A percentile compares a stretch with the other conserved stretches of the same genome.
Conservation (phyloP, 2,888 invertebrate species). For the Melitaea athalia region DNA sequence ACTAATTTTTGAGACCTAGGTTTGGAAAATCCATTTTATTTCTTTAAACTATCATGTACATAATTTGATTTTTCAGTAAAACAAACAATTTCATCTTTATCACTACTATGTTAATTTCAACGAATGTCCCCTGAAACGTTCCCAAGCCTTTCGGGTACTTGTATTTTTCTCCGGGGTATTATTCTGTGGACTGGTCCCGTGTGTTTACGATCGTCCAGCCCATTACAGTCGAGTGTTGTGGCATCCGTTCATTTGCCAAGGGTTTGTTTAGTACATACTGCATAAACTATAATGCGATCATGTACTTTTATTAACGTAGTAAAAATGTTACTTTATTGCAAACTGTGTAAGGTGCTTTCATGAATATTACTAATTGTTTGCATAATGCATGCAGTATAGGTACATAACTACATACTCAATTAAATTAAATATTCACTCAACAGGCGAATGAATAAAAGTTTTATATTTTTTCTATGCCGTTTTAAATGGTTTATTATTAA, state of each 20-base stretch:
- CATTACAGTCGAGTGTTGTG: slow-evolving; percentile 31
- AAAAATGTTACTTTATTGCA: slow-evolving; percentile 11
- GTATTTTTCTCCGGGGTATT: slow-evolving; percentile 28
- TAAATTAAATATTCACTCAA: not conserved
- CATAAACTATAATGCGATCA: slow-evolving; percentile 6
- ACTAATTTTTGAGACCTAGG: too few species aligned
- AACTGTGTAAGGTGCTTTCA: not conserved
- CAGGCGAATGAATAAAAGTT: not conserved
- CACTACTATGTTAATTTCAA: slow-evolving; percentile 4
- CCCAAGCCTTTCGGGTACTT: slow-evolving; percentile 16
- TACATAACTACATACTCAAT: too few species aligned
- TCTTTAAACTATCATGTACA: too few species aligned
- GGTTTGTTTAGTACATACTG: slow-evolving; percentile 30
- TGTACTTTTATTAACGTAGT: slow-evolving; percentile 2
- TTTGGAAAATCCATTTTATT: too few species aligned
- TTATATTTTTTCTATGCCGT: not conserved
- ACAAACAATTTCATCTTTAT: not conserved
- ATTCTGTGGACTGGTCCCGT: slow-evolving; percentile 26
- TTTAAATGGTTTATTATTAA: not conserved
- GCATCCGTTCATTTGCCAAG: slow-evolving; percentile 39
- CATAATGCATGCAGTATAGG: not conserved
- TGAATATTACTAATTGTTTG: slow-evolving; percentile 11
- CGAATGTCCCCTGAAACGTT: not conserved
- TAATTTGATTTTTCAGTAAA: too few species aligned
- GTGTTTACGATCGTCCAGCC: slow-evolving; percentile 32